Evolutionary conservation across 2,888 invertebrate species (phyloP), one percentile per base, ranked within the genome.

Genomic region (Ypsolopha scabrella): DNA sequence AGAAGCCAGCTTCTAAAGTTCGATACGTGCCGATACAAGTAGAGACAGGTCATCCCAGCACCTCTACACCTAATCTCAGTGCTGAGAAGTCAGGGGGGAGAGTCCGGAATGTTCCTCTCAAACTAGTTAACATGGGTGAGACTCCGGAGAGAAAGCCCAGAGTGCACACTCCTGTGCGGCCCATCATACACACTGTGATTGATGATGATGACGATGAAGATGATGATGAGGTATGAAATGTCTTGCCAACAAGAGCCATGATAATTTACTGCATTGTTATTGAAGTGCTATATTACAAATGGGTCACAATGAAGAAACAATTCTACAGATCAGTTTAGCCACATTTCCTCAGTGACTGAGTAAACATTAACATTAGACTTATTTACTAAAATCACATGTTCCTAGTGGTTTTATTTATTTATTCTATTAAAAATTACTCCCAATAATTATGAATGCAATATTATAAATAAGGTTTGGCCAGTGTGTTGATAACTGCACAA

Each of bases 21-120:
- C 69, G 80, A 43, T 77, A 82, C 63, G 73, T 87, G 49, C 87
- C 87, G 41, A 81, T 87, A 53, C 74, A 76, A 57, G 52, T 83
- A 51, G 86, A 83, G 48, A 43, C 61, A 41, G 72, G 70, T 6
- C 70, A 75, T 54, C 79, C 86, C 0, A 83, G 81, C 56, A 85
- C 87, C 9, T 87, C 87, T 3, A 86, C 87, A n/a, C 85, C 85
- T 3, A 72, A 70, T 51, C 73, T 75, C 38, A 48, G 55, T 10
- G 43, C 63, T 8, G 57, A 58, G 9, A 75, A 62, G 47, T 48
- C 57, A 33, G 56, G 60, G 6, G 62, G 58, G 50, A 58, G 71
- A 53, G 59, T 67, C 6, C 61, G 72, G 41, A 59, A 65, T 39
- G 66, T 77, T 33, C 80, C 81, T 1, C 57, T 82, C 34, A 72